Evolutionary conservation across 2,888 invertebrate genomes (phyloP).

Genomic region (Eledona agricola): DNA sequence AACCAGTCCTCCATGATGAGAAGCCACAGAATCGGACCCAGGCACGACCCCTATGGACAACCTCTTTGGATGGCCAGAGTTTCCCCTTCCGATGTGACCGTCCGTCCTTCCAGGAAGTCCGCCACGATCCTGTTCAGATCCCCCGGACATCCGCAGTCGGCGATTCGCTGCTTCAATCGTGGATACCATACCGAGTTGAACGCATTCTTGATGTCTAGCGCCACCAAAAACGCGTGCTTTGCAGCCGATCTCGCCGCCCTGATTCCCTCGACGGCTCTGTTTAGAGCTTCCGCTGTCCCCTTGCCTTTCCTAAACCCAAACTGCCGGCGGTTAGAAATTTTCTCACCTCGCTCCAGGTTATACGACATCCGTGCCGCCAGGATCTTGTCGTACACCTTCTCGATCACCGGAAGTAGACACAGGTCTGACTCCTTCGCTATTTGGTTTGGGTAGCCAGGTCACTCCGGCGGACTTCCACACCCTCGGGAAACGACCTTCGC

Average conservation of each 20-base stretch:
- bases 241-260: conserved; percentile 4
- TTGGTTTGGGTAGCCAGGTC: conserved; percentile 41
- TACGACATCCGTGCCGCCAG: conserved; percentile 41
- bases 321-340: conserved; percentile 37
- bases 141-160: conserved; percentile 7
- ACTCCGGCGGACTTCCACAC: conserved; percentile 40
- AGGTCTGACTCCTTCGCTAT: conserved; percentile 40
- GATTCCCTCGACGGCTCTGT: conserved; percentile 1
- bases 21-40: conserved; percentile 44
- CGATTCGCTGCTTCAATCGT: conserved; percentile 13
- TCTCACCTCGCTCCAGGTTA: conserved; percentile 38
- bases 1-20: conserved; percentile 45
- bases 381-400: conserved; percentile 46
- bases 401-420: conserved; percentile 45
- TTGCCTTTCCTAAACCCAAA: conserved; percentile 35
- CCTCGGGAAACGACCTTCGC: conserved; percentile 36
- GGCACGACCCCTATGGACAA: conserved; percentile 43
- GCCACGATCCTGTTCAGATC: conserved; percentile 19
- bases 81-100: conserved; percentile 24
- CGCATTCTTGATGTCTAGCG: conserved; percentile 39
- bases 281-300: conserved; percentile 3
- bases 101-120: conserved; percentile 37
- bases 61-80: conserved; percentile 28
- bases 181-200: conserved; percentile 38
- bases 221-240: conserved; percentile 33